Base-by-base conservation (phyloP, 1,140 invertebrate genomes). In the Gryllus bimaculatus region DNA sequence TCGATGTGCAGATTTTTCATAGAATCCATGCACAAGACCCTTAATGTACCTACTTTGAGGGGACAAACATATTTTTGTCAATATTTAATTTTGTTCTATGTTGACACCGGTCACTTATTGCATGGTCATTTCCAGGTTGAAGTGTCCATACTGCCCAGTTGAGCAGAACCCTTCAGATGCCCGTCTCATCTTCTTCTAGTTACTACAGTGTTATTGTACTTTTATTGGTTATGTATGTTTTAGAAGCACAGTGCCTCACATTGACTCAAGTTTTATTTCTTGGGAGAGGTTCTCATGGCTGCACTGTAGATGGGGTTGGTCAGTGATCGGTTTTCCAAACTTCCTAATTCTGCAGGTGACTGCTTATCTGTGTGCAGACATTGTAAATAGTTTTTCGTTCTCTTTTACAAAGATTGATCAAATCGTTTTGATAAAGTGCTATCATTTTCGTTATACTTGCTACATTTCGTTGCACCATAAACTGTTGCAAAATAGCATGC, bases 111-210 rank as follows among this genome's bases (percentile, higher is more conserved):
- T 39, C 26, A 39, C 26, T 39, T 39, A 39, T 39, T 39, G 26
- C 26, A 39, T 39, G 26, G 26, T 39, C 26, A 39, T 39, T 91
- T 91, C 82, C 88, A 97, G 95, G 85, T 90, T 99, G 83, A 99
- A 99, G 88, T 99, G 98, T 86, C 97, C 97, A 3, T 99, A 99
- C 85, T 99, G 98, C 84, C 98, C 98, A 8, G 92, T 98, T 83
- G 97, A 99, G 87, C 97, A 98, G 85, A 95, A 93, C 85, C 94
- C 96, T 66, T 90, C 93, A 79, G 97, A 99, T 85, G 97, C 97
- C 21, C 90, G 93, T 85, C 91, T 94, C 84, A 96, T 99, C 84
- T 93, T 93, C 84, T 98, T 99, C 89, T 98, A 90, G 88, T 47
- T 78, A 21, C 8, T 66, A 18, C 54, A 66, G 10, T 66, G 10